phyloP scores from a whole-genome alignment of 2,888 invertebrate species.

The Atrina japonica region DNA sequence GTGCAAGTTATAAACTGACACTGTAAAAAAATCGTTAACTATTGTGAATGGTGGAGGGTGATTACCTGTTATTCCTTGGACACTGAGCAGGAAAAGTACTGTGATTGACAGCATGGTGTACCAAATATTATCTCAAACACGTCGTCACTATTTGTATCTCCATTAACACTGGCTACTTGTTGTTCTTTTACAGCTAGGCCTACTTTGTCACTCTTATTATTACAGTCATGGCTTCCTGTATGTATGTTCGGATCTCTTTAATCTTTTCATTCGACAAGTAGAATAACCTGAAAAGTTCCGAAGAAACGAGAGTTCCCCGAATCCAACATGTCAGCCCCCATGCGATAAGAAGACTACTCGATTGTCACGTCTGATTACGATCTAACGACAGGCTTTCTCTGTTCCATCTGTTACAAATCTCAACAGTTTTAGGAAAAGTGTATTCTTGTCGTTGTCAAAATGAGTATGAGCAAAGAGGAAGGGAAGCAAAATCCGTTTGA shows the following conservation, averaged over 20 bases:
- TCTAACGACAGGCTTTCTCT: neutral
- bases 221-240: constrained; percentile 29
- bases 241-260: neutral
- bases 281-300: neutral
- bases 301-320: constrained; percentile 28
- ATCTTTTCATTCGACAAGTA: neutral
- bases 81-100: too few species aligned
- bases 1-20: too few species aligned
- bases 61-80: too few species aligned
- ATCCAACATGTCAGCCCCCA: constrained; percentile 47
- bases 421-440: neutral
- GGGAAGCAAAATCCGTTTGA: constrained; percentile 54
- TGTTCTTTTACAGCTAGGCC: neutral
- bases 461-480: constrained; percentile 67
- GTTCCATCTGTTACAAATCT: neutral
- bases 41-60: too few species aligned
- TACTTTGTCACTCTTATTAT: constrained; percentile 1
- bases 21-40: too few species aligned
- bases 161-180: too few species aligned
- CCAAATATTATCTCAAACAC: too few species aligned
- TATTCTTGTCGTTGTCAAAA: constrained; percentile 33
- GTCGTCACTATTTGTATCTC: too few species aligned
- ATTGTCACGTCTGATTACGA: constrained; percentile 13
- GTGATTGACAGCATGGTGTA: too few species aligned
- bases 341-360: constrained; percentile 16